These are phyloP conservation scores for Laothoe populi DNA, from an alignment of 2,888 invertebrate species.

Conservation along the genomic window DNA sequence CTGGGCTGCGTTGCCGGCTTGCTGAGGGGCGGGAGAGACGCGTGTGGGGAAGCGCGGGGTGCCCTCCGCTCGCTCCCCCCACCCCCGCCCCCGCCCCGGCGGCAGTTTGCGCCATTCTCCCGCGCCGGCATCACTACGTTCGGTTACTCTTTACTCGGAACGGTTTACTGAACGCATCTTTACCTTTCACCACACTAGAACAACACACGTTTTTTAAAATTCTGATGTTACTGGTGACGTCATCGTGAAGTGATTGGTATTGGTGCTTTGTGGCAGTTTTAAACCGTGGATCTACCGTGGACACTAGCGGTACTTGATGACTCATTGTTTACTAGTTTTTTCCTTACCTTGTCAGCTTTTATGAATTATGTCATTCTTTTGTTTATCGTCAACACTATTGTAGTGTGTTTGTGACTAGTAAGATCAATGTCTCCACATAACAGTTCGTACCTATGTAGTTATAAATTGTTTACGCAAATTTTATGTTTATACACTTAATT, in stretches of 20 bases:
- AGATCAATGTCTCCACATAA: no score
- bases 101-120: constrained; percentile 81
- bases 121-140: constrained; percentile 76
- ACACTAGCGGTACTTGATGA: constrained; percentile 68
- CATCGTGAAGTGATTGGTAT: constrained; percentile 79
- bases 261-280: constrained; percentile 78
- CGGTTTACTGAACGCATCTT: constrained; percentile 75
- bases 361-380: constrained; percentile 41
- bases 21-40: constrained; percentile 44
- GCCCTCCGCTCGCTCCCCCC: constrained; percentile 1
- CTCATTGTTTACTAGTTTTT: constrained; percentile 62
- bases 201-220: constrained; percentile 68
- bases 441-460: neutral
- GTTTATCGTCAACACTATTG: neutral
- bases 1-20: constrained; percentile 50
- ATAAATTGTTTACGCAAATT: neutral
- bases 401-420: neutral
- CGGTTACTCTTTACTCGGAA: constrained; percentile 72
- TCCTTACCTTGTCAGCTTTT: constrained; percentile 53
- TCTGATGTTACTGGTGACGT: constrained; percentile 69
- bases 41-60: constrained; percentile 36
- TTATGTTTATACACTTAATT: neutral
- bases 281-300: constrained; percentile 57
- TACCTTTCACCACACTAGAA: constrained; percentile 77
- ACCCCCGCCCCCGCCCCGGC: constrained; percentile 61